Percentiles rank a stretch among this genome's conserved stretches.
Evolutionary conservation across 2,888 invertebrate species (phyloP).

Genomic region (Blastobasis lacticolella): DNA sequence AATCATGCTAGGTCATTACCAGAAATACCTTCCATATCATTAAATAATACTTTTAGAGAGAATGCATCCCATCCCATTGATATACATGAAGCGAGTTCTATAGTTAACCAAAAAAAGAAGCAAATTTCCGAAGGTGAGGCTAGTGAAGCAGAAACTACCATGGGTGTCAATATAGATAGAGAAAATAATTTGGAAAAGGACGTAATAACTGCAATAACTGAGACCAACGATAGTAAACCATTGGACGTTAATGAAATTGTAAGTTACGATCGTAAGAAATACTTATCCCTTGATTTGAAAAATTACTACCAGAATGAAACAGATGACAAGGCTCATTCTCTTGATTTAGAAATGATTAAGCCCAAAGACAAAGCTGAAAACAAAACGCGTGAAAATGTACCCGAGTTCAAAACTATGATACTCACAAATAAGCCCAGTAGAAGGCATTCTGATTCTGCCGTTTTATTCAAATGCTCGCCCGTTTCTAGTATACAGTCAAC

Average conservation of each 20-base stretch:
- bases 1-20: slow-evolving; percentile 24
- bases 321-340: slow-evolving; percentile 17
- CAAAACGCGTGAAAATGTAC: too few relatives aligned
- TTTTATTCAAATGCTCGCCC: slow-evolving; percentile 27
- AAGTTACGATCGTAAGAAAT: slow-evolving; percentile 30
- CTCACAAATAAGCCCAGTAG: slow-evolving; percentile 18
- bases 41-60: slow-evolving; percentile 3
- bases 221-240: neutral
- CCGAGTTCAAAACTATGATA: too few relatives aligned
- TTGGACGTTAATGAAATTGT: slow-evolving; percentile 10
- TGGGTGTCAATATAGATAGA: slow-evolving; percentile 58
- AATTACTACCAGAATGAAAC: slow-evolving; percentile 30
- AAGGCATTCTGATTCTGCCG: slow-evolving; percentile 42
- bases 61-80: too few relatives aligned
- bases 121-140: slow-evolving; percentile 59
- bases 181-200: slow-evolving; percentile 30
- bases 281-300: slow-evolving; percentile 47
- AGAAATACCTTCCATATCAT: slow-evolving; percentile 19
- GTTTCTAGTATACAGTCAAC: slow-evolving; percentile 4
- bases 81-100: too few relatives aligned
- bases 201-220: neutral
- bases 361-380: too few relatives aligned
- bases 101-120: too few relatives aligned
- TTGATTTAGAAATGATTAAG: slow-evolving; percentile 13
- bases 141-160: slow-evolving; percentile 68